Evolutionary conservation across 92 coral and sea anemone genomes (phyloP).

Genomic region (Bergia puertoricense): DNA sequence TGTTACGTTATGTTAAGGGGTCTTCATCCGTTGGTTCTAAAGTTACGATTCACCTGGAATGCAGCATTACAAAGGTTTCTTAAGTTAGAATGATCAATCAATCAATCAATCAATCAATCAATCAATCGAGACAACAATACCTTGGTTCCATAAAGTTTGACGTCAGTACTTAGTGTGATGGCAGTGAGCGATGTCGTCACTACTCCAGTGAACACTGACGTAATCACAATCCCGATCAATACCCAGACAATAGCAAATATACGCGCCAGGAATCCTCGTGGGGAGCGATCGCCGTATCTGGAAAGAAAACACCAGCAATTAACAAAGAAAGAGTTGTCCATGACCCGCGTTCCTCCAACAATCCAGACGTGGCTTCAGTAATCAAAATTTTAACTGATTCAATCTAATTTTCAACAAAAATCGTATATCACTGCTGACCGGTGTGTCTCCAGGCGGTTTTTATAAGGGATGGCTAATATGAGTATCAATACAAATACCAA

Average conservation of each 20-base stretch:
- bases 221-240: conserved; percentile 91
- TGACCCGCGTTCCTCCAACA: too few relatives aligned
- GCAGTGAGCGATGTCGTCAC: conserved; percentile 97
- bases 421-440: too few relatives aligned
- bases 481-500: too few relatives aligned
- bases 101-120: neutral
- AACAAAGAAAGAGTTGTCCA: too few relatives aligned
- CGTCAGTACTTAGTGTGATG: conserved; percentile 88
- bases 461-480: too few relatives aligned
- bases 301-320: too few relatives aligned
- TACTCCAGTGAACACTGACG: conserved; percentile 95
- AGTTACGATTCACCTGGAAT: neutral
- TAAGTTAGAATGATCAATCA: neutral
- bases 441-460: too few relatives aligned
- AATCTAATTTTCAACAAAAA: too few relatives aligned
- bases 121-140: conserved; percentile 25
- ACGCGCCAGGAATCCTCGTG: conserved; percentile 88
- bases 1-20: neutral
- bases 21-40: neutral
- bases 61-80: neutral
- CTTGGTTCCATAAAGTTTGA: conserved; percentile 85
- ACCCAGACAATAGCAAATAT: conserved; percentile 94
- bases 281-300: conserved; percentile 97
- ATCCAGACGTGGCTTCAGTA: too few relatives aligned
- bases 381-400: too few relatives aligned